These are phyloP conservation scores for Botrylloides violaceus DNA, from an alignment of 23 tunicate genomes.

Conservation along the genomic window DNA sequence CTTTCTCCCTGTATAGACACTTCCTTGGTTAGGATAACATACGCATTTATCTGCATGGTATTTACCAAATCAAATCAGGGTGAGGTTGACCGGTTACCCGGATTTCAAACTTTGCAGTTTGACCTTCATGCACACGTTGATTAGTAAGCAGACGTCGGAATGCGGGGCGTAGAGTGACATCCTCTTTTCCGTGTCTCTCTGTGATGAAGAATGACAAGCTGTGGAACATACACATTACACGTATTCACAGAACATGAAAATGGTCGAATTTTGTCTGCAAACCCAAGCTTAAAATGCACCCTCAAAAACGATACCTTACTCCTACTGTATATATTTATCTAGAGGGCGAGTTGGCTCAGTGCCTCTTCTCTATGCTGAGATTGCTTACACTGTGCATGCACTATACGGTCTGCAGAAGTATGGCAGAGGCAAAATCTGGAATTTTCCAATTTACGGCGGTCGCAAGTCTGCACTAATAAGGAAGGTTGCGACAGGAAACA, in stretches of 20 bases:
- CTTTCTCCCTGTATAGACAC: conserved; percentile 68
- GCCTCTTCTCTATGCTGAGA: no score
- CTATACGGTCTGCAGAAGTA: no score
- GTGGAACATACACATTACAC: background rate
- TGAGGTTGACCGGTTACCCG: conserved; percentile 83
- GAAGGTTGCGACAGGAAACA: no score
- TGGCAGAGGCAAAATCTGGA: no score
- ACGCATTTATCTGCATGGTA: background rate
- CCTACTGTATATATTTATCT: no score
- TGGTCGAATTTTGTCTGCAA: no score
- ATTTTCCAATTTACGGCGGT: no score
- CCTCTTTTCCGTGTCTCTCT: conserved; percentile 65
- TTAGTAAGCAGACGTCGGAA: conserved; percentile 84
- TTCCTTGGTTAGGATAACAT: background rate
- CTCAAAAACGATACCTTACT: no score
- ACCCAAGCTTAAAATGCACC: no score
- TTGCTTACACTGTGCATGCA: no score
- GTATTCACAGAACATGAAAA: background rate
- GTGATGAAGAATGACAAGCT: background rate
- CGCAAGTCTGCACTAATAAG: no score
- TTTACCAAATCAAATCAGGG: conserved; percentile 75
- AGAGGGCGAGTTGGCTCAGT: no score
- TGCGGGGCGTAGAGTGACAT: conserved; percentile 75
- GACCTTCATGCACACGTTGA: conserved; percentile 75
- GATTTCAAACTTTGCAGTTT: conserved; percentile 79